Percentiles rank a stretch among this genome's conserved stretches.
These are phyloP conservation scores for Aleiodes alternator DNA, from an alignment of 2,888 invertebrate genomes.

Conservation along the genomic window DNA sequence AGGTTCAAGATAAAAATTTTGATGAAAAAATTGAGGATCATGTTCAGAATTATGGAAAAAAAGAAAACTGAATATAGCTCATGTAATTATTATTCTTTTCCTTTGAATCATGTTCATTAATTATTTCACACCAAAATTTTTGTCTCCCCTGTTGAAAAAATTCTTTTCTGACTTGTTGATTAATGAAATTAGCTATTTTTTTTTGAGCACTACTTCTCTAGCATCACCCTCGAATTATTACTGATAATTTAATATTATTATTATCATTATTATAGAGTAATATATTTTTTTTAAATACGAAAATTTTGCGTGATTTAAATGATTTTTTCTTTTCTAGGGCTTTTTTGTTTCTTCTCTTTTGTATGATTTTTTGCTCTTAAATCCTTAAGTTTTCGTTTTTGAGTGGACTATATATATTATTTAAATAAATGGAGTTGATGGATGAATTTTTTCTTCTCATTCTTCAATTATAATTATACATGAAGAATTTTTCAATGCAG, in stretches of 20 bases:
- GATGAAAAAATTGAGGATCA: not conserved
- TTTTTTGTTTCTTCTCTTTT: not conserved
- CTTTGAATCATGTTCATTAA: too few species aligned
- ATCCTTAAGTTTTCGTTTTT: not conserved
- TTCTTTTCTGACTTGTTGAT: too few species aligned
- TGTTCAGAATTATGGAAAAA: too few species aligned
- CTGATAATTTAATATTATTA: not conserved
- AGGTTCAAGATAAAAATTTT: not conserved
- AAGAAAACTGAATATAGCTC: too few species aligned
- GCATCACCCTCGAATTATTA: not conserved
- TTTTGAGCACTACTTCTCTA: not conserved
- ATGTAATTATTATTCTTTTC: too few species aligned
- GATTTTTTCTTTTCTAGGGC: not conserved
- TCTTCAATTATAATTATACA: too few species aligned
- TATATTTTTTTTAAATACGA: conserved; percentile 20
- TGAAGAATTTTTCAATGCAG: too few species aligned
- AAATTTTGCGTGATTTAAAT: not conserved
- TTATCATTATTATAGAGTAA: conserved; percentile 1
- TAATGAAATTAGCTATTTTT: too few species aligned
- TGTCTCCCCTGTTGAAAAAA: too few species aligned
- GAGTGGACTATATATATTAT: conserved; percentile 2
- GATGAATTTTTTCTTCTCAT: not conserved
- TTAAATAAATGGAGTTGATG: conserved; percentile 4
- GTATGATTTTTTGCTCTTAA: not conserved
- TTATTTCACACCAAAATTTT: too few species aligned